Evolutionary conservation across 2,888 invertebrate genomes (phyloP).

Genomic region (Caenorhabditis uteleia): DNA sequence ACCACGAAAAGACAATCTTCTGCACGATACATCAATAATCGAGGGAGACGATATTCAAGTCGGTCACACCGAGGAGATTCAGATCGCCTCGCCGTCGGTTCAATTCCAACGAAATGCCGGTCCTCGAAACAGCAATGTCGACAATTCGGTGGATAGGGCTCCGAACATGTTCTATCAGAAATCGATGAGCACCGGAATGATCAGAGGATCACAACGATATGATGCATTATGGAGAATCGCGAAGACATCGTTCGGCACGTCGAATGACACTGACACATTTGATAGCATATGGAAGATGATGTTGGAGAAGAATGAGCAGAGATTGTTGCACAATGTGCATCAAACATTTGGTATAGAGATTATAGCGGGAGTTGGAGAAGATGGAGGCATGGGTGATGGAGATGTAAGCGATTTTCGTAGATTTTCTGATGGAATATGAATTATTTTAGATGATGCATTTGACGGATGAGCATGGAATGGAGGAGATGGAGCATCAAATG

Average conservation of each 20-base stretch:
- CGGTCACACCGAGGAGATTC: constrained; percentile 28
- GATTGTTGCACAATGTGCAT: constrained; percentile 47
- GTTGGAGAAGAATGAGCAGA: constrained; percentile 44
- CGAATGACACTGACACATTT: constrained; percentile 44
- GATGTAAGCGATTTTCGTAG: too few species aligned
- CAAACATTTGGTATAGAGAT: constrained; percentile 38
- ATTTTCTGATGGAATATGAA: too few species aligned
- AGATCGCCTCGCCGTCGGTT: background rate
- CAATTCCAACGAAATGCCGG: background rate
- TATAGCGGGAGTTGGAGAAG: constrained; percentile 12
- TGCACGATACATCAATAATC: constrained; percentile 1
- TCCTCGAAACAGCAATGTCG: background rate
- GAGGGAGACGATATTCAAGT: constrained; percentile 28
- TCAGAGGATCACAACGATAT: constrained; percentile 21
- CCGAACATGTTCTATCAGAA: background rate
- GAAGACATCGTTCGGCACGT: constrained; percentile 31
- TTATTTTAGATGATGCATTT: background rate
- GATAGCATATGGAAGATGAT: constrained; percentile 49
- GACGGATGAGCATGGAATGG: background rate
- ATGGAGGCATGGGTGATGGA: constrained; percentile 4
- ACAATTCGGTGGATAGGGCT: background rate
- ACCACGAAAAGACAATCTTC: background rate
- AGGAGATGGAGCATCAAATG: background rate
- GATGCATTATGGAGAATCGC: constrained; percentile 44
- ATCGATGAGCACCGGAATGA: constrained; percentile 2